Evolutionary conservation across 2,888 invertebrate species (phyloP), one percentile per base, ranked within the genome.

Genomic region (Eilema sororculum): DNA sequence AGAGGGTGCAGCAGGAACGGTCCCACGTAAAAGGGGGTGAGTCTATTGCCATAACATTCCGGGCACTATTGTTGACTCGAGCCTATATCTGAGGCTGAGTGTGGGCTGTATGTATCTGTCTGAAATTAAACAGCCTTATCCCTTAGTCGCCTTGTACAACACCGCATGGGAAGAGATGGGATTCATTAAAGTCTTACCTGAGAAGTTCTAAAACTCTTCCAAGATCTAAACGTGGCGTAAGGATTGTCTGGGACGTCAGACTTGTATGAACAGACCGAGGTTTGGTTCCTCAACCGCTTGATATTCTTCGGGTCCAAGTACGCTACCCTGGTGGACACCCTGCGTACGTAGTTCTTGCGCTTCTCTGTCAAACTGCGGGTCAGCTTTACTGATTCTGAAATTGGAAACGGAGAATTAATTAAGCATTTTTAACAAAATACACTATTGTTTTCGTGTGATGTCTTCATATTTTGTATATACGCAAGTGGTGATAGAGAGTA

Each of bases 271-370:
- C 94, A 94, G 30, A 93, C 86, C 0, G 94, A 94, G 0, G 94
- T 95, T 68, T 94, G 94, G 67, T 94, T 92, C 0, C 95, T 77
- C 77, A 85, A 90, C 0, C 94, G 81, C 64, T 86, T 91, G 3
- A 89, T 84, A 74, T 88, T 89, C 57, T 89, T 90, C 0, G 90
- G 89, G 73, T 95, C 94, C 63, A 94, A 74, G 61, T 94, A 94
- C 0, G 96, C 96, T 4, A 96, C 95, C 59, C 95, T 91, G 0
- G 96, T 96, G 0, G 97, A 96, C 2, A 97, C 96, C 10, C 97
- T 92, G 0, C 96, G 92, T 0, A 97, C 96, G 94, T 97, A 97
- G 80, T 96, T 96, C 85, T 97, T 97, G 0, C 97, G 91, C 68
- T 96, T 96, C 80, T 96, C 96, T 0, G 97, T 96, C 33, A 96